Conservation (phyloP, 2,113 vertebrate species). For the Turdus rufiventris region DNA sequence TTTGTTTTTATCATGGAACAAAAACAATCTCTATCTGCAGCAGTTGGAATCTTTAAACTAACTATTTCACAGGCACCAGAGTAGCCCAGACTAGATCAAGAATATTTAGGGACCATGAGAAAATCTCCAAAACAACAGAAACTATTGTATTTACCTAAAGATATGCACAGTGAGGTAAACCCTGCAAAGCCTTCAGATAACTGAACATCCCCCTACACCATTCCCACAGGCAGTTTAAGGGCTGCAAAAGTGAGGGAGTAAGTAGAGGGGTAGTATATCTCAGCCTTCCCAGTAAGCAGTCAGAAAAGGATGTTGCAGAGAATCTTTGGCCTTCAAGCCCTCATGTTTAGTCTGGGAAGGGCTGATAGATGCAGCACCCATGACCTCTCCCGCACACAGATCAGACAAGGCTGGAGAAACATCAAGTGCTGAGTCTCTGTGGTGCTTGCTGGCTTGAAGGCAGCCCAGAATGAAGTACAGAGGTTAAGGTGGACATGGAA, state of each 20-base stretch:
- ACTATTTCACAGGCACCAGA: background rate
- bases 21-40: background rate
- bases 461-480: background rate
- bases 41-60: background rate
- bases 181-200: background rate
- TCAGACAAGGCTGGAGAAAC: background rate
- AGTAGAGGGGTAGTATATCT: background rate
- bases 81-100: background rate
- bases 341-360: background rate
- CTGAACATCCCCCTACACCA: no score
- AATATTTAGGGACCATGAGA: background rate
- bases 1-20: background rate
- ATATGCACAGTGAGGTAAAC: background rate
- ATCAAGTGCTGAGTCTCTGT: rapidly evolving
- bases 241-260: background rate
- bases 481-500: background rate
- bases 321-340: background rate
- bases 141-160: background rate
- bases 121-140: background rate
- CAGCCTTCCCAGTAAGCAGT: background rate
- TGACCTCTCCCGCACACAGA: background rate
- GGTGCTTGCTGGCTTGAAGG: background rate
- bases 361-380: background rate
- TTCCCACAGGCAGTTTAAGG: background rate
- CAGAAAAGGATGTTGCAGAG: background rate